phyloP scores from a whole-genome alignment of 2,113 vertebrate species.

The Electrona antarctica region DNA sequence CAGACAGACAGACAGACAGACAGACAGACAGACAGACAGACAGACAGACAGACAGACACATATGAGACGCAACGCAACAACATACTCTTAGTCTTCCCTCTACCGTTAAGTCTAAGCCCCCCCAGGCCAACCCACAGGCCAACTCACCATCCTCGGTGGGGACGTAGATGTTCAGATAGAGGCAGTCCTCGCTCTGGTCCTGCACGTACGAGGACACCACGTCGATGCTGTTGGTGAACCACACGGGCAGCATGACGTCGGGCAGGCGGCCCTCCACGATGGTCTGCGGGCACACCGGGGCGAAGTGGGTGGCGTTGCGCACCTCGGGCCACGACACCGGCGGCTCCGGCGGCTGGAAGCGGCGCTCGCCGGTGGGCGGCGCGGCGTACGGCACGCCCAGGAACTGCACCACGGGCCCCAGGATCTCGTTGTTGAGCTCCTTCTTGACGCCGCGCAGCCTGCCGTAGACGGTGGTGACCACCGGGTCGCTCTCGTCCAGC shows the following conservation, averaged over 20 bases:
- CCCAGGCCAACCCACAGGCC: conserved; percentile 56
- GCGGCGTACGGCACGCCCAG: conserved; percentile 95
- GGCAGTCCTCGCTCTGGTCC: conserved; percentile 99
- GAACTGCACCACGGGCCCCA: conserved; percentile 97
- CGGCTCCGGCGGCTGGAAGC: conserved; percentile 96
- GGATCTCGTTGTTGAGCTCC: conserved; percentile 97
- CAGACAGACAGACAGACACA: conserved; percentile 53
- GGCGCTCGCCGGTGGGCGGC: conserved; percentile 91
- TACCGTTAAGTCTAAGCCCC: conserved; percentile 37
- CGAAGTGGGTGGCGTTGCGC: conserved; percentile 94
- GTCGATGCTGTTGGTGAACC: conserved; percentile 98
- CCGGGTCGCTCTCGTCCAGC: conserved; percentile 91
- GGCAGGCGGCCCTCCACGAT: conserved; percentile 95
- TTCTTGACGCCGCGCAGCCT: conserved; percentile 95
- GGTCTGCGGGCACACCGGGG: conserved; percentile 97
- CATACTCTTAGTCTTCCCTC: conserved; percentile 9
- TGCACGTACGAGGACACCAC: conserved; percentile 95
- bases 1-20: conserved; percentile 58
- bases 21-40: conserved; percentile 65
- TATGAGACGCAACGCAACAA: conserved; percentile 34
- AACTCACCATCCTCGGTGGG: conserved; percentile 99
- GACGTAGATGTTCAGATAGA: conserved; percentile 98
- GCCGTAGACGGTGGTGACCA: conserved; percentile 91
- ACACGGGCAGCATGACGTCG: conserved; percentile 98
- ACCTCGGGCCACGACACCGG: conserved; percentile 89